Base-by-base conservation (phyloP, 2,797 vertebrate species). In the Myripristis murdjan region DNA sequence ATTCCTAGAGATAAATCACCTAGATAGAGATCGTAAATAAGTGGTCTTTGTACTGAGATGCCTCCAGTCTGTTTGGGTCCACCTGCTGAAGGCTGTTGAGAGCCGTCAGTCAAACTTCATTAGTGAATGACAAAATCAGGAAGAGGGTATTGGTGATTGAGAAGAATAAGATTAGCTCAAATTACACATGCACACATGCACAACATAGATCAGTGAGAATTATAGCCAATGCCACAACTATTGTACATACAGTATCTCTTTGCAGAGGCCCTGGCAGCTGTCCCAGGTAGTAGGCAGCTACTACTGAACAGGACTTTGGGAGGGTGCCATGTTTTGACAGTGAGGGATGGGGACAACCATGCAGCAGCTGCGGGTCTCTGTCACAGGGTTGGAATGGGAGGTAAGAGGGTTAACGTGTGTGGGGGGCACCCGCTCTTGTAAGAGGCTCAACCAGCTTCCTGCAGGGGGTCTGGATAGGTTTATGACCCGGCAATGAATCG, bases 341-440 rank as follows among this genome's bases (percentile, higher is more conserved):
- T 90, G 91, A 91, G 70, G 73, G 80, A 91, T 81, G 82, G 81
- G 79, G 88, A 81, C 56, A 53, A 85, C 78, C 81, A 58, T 3
- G 65, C 82, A 80, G 88, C 93, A 94, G 93, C 91, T 94, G 93
- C 87, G 87, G 82, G 84, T 83, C 81, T 89, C 85, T 82, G 89
- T 93, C 91, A 90, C 74, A 26, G 70, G 67, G 66, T 73, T 61
- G 64, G 64, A 67, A 33, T 8, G 46, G 69, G 80, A 67, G 71
- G 87, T 67, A 76, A 84, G 58, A 68, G 75, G 66, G 87, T 87
- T 89, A 77, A 84, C 22, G 49, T 58, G 55, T 4, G 20, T 73
- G 39, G 52, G 71, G 78, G 70, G 73, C 28, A 18, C 64, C 70
- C 59, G 64, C 52, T 69, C 85, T 60, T 74, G 77, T 81, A 69